Conservation (phyloP, 2,113 vertebrate species). For the Callorhinus ursinus region DNA sequence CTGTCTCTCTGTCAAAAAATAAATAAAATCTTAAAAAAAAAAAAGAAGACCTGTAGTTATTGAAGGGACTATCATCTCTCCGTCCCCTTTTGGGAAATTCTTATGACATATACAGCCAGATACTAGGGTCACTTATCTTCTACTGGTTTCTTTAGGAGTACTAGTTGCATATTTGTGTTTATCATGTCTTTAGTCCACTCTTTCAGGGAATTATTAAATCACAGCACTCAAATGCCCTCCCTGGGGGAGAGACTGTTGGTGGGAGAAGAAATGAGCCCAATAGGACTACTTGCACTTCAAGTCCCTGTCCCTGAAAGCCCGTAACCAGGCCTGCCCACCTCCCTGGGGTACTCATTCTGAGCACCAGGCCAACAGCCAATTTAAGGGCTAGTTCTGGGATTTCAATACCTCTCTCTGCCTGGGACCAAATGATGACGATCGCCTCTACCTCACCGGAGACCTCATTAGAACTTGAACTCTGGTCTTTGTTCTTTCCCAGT, state of each 20-base stretch:
- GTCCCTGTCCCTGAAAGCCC: conserved; percentile 3
- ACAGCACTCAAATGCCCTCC: not conserved
- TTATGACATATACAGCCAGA: not conserved
- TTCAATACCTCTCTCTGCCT: conserved; percentile 44
- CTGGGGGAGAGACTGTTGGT: not conserved
- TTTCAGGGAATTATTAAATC: conserved; percentile 33
- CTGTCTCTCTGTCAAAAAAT: no score
- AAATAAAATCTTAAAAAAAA: no score
- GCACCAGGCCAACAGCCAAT: conserved; percentile 66
- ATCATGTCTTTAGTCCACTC: conserved; percentile 54
- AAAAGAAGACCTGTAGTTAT: not conserved
- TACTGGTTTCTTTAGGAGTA: conserved; percentile 12
- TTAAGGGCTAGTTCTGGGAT: conserved; percentile 66
- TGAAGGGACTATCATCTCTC: conserved; percentile 25
- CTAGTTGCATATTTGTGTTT: conserved; percentile 47
- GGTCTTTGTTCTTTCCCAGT: conserved; percentile 70
- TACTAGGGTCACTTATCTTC: not conserved
- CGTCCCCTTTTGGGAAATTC: not conserved
- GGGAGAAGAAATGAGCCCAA: not conserved
- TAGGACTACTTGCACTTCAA: not conserved
- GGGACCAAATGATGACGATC: conserved; percentile 44
- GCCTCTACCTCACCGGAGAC: conserved; percentile 73
- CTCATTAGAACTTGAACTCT: conserved; percentile 81
- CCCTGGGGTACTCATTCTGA: conserved; percentile 44
- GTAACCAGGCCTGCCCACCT: not conserved